Percentiles rank a stretch among this genome's conserved stretches.
Conservation (phyloP, 1,140 invertebrate species). For the Hycleus phaleratus region DNA sequence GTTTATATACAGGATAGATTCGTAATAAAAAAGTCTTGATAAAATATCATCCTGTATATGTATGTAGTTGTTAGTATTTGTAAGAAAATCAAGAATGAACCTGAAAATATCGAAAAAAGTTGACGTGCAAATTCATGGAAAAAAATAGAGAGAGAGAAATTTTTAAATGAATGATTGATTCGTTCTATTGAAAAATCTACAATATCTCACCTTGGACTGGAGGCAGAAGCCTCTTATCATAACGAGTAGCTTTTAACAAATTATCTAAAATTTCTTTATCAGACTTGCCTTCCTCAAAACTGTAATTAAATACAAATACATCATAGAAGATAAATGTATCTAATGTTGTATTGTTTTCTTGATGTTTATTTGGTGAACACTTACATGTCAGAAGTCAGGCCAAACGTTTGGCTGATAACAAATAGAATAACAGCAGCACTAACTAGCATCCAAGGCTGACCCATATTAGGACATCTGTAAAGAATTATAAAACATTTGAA, state of each 20-base stretch:
- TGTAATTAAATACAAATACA: conserved; percentile 43
- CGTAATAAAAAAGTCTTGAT: no score
- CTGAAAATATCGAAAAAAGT: no score
- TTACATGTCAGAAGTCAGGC: conserved; percentile 36
- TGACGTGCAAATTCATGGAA: conserved; percentile 25
- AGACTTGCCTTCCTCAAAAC: conserved; percentile 79
- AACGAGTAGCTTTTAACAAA: conserved; percentile 67
- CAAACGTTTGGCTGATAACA: conserved; percentile 48
- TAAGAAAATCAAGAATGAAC: no score
- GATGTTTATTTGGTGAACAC: conserved; percentile 2
- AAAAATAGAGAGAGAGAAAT: background rate
- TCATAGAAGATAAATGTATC: background rate
- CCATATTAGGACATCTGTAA: conserved; percentile 59
- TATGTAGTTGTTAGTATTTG: no score
- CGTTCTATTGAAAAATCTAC: background rate
- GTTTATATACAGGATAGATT: no score
- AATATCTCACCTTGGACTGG: conserved; percentile 69
- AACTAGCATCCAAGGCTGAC: conserved; percentile 54
- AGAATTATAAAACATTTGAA: conserved; percentile 9
- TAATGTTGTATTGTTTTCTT: background rate
- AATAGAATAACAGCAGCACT: conserved; percentile 50
- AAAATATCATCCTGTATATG: no score
- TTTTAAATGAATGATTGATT: background rate
- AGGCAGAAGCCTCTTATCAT: conserved; percentile 79
- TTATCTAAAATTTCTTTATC: conserved; percentile 84